Conservation (phyloP, 2,797 vertebrate genomes). For the Smutsia gigantea region DNA sequence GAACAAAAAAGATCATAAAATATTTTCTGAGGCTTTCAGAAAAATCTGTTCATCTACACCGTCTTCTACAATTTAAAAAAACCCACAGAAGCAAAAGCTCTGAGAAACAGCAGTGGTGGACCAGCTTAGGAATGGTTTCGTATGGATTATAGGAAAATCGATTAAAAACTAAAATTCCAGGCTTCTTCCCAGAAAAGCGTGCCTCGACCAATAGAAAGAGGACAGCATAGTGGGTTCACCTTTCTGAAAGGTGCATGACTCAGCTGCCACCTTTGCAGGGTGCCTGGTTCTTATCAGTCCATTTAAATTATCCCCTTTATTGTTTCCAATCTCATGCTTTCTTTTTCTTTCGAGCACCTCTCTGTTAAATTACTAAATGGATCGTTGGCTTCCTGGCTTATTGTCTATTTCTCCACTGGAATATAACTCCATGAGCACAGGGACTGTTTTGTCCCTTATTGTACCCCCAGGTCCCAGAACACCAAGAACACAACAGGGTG, state of each 20-base stretch:
- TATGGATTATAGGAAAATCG: neutral
- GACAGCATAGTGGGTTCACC: neutral
- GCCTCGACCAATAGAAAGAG: neutral
- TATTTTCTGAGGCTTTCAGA: constrained; percentile 37
- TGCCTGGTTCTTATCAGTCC: neutral
- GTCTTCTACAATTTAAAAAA: constrained; percentile 21
- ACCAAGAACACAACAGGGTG: neutral
- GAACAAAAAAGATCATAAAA: constrained; percentile 12
- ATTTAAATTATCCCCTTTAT: neutral
- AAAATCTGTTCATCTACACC: neutral
- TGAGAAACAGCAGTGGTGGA: neutral
- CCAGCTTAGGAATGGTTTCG: neutral
- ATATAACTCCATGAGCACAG: neutral
- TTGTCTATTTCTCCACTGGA: neutral
- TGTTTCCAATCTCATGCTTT: neutral
- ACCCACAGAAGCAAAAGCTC: neutral
- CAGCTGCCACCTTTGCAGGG: neutral
- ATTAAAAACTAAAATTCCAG: constrained; percentile 19
- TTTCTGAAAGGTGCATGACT: neutral
- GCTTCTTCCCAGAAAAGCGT: neutral
- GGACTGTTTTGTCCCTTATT: neutral
- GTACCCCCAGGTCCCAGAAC: neutral
- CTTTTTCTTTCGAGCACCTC: neutral
- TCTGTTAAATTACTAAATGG: neutral
- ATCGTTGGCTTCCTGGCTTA: neutral